Evolutionary conservation across 2,113 vertebrate species (phyloP).

Genomic region (Percopsis transmontana): DNA sequence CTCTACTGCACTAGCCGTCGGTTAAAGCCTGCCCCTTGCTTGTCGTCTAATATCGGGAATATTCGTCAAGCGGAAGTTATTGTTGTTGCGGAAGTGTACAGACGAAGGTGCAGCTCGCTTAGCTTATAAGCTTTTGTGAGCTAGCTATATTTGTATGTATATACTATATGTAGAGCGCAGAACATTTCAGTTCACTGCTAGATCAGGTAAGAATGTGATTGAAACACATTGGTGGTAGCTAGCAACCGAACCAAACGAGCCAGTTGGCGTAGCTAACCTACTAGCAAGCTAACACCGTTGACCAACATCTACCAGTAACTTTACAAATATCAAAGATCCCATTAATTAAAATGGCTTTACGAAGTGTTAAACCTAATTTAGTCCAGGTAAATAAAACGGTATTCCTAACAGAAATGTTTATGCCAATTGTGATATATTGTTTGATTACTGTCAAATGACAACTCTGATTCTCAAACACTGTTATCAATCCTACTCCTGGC

Average conservation of each 20-base stretch:
- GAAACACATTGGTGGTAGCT: fast-evolving
- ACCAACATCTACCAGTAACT: background rate
- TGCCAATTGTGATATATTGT: too few species aligned
- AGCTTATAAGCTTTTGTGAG: background rate
- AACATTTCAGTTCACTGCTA: background rate
- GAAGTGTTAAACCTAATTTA: too few species aligned
- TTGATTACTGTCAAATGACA: too few species aligned
- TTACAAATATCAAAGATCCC: background rate
- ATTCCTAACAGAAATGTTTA: too few species aligned
- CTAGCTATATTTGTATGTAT: slow-evolving; percentile 2
- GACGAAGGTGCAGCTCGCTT: slow-evolving; percentile 23
- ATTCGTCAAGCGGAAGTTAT: slow-evolving; percentile 47
- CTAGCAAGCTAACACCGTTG: background rate
- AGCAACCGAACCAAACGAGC: background rate
- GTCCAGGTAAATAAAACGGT: too few species aligned
- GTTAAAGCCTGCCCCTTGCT: too few species aligned
- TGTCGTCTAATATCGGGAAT: background rate
- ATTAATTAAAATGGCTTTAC: too few species aligned
- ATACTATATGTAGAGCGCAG: slow-evolving; percentile 30
- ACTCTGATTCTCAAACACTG: too few species aligned
- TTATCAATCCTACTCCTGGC: too few species aligned
- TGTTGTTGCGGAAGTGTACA: slow-evolving; percentile 64
- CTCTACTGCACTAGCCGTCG: too few species aligned
- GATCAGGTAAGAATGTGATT: slow-evolving; percentile 44
- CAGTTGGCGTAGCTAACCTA: slow-evolving; percentile 34